Evolutionary conservation across 2,888 invertebrate species (phyloP).

Genomic region (Sympetrum striolatum): DNA sequence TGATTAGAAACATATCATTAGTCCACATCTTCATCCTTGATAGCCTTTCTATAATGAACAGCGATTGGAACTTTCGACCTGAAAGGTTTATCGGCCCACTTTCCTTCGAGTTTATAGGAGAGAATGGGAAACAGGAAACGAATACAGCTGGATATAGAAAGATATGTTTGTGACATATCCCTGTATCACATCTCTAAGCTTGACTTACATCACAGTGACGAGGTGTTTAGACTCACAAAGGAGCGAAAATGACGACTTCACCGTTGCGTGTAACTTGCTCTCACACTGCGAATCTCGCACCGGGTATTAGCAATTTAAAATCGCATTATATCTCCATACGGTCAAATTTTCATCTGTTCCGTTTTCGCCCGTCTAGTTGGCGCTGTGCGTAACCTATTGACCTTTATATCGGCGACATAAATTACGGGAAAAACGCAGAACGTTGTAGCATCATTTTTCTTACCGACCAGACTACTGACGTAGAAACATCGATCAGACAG

Average conservation of each 20-base stretch:
- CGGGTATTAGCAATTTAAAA: not conserved
- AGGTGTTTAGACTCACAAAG: too few species aligned
- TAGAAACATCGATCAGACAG: not conserved
- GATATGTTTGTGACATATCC: too few species aligned
- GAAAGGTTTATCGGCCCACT: not conserved
- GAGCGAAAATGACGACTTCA: too few species aligned
- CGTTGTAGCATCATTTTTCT: not conserved
- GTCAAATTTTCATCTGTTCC: not conserved
- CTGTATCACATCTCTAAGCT: too few species aligned
- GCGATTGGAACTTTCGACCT: too few species aligned
- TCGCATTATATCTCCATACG: not conserved
- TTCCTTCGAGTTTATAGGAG: not conserved
- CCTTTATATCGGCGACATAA: not conserved
- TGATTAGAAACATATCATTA: too few species aligned
- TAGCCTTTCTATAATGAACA: too few species aligned
- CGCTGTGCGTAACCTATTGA: not conserved
- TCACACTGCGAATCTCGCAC: not conserved
- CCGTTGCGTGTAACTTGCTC: too few species aligned
- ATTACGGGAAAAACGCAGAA: not conserved
- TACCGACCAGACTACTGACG: not conserved
- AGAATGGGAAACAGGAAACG: not conserved
- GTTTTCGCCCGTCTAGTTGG: not conserved
- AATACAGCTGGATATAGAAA: not conserved
- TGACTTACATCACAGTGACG: too few species aligned
- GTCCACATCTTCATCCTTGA: too few species aligned